Evolutionary conservation across 1,140 invertebrate species (phyloP), one percentile per base, ranked within the genome.

Genomic region (Laupala kohalensis): DNA sequence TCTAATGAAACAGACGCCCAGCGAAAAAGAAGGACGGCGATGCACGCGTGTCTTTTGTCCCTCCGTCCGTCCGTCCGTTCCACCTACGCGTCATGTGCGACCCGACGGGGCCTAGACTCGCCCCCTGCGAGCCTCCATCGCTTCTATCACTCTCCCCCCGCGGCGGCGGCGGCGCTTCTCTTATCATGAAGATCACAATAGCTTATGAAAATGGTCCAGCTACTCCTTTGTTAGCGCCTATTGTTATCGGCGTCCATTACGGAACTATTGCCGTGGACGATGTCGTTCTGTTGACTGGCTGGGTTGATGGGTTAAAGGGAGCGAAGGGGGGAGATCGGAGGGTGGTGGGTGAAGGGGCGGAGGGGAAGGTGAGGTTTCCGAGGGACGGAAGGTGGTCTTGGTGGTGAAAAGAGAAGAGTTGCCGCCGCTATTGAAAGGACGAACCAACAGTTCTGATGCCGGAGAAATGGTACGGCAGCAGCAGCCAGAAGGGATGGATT

Each of bases 181-280:
- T 69, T 69, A 69, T 73, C 69, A 69, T 37, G 67, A 64, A 71
- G 65, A 72, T 75, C 71, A 75, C 74, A 75, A 75, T 75, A 74
- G 73, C 74, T 75, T 75, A 75, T 75, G 74, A 75, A 75, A 75
- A 75, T 75, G 74, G 74, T 75, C 74, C 68, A 72, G 73, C 74
- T 72, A 74, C 37, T 69, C 74, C 74, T 75, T 75, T 75, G 74
- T 75, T 75, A 75, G 70, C 67, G 53, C 73, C 74, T 70, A 75
- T 75, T 75, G 74, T 75, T 74, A 73, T 69, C 72, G 71, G 69
- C 74, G 73, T 72, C 73, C 74, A 75, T 75, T 74, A 75, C 74
- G 64, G 71, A 72, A 74, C 74, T 72, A 72, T 72, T 73, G 74
- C 72, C 29, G 69, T 66, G 70, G 74, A 67, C 74, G 72, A 74